Evolutionary conservation across 2,113 vertebrate genomes (phyloP).

Genomic region (Saguinus midas): DNA sequence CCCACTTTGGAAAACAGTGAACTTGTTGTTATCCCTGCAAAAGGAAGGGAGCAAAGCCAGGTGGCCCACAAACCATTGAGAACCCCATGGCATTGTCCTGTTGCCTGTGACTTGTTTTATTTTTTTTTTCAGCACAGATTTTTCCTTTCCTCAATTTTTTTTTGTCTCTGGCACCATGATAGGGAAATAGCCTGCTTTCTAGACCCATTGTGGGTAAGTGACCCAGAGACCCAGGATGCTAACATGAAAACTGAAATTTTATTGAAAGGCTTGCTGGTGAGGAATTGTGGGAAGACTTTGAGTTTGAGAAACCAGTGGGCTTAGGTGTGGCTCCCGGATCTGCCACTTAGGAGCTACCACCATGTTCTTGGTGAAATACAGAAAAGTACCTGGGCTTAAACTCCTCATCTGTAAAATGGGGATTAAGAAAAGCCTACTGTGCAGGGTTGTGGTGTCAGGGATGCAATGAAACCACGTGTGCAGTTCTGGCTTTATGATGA

Average conservation of each 20-base stretch:
- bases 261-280: background rate
- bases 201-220: background rate
- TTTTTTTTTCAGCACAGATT: background rate
- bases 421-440: background rate
- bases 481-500: background rate
- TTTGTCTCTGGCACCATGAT: background rate
- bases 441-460: background rate
- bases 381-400: background rate
- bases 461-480: fast-evolving
- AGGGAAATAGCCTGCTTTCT: background rate
- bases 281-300: fast-evolving
- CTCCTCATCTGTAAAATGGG: background rate
- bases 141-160: background rate
- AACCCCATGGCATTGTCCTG: background rate
- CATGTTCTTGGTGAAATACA: background rate
- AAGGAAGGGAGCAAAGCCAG: background rate
- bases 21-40: background rate
- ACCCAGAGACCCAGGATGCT: background rate
- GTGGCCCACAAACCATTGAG: background rate
- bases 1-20: background rate
- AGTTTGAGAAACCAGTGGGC: too few species aligned
- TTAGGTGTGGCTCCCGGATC: too few species aligned
- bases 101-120: background rate
- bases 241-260: background rate
- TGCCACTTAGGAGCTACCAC: background rate